Base-by-base conservation (phyloP, 1,140 invertebrate genomes). In the Neomicropteryx cornuta region DNA sequence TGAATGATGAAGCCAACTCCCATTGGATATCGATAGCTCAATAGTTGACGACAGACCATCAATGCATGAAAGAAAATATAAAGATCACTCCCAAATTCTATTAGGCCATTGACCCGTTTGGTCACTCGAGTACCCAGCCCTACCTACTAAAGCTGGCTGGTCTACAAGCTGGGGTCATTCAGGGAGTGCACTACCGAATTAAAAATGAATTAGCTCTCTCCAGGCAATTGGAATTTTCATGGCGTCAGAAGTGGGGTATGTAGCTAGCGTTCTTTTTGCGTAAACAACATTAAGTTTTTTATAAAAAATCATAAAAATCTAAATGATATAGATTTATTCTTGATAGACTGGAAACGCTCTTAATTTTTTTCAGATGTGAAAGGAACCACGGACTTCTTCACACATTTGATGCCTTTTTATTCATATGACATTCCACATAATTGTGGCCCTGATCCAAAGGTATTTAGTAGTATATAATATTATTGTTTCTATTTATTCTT, bases 351-450 rank as follows among this genome's bases (percentile, higher is more conserved):
- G 23, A 5, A 5, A 13, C 17, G 16, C 18, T 11, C 18, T 14
- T 27, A n/a, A n/a, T n/a, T n/a, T n/a, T n/a, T n/a, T 71, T 41
- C 53, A 86, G 83, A 88, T 69, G 67, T 67, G 24, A 64, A 69
- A 14, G 85, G 81, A 1, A 71, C 71, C 8, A 87, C 80, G 0
- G 90, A 94, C 46, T 79, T 99, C 16, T 80, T 96, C 35, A 95
- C 93, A 8, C 95, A 99, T 51, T 79, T 97, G 76, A 97, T 98
- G 90, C 96, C 96, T 11, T 99, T 99, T 62, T 98, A 97, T 62
- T 92, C 88, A 24, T 99, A 99, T 54, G 95, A 97, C 58, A 75
- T 98, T 6, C 95, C 95, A 3, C 94, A 98, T 53, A 93, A 95
- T 1, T 99, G 96, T 68, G 96, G 96, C 0, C 96, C 96, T 0